Evolutionary conservation across 1,140 invertebrate genomes (phyloP).

Genomic region (Rhopalosiphum maidis): DNA sequence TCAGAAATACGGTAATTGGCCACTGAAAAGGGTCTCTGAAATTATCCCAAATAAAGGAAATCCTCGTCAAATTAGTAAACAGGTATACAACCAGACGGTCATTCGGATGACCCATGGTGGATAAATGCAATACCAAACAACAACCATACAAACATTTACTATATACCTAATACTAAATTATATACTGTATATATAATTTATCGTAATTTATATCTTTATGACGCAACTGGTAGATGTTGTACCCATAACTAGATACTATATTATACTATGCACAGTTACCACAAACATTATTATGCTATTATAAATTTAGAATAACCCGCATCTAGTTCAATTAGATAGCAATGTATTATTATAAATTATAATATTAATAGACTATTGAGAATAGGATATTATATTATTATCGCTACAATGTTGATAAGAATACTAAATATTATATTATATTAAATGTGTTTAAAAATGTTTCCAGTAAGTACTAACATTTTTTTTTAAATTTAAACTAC

Average conservation of each 20-base stretch:
- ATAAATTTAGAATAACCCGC: not conserved
- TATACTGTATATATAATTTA: not conserved
- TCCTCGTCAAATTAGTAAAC: not conserved
- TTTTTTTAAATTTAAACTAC: too few species aligned
- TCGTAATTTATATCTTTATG: conserved; percentile 16
- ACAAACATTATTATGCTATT: not conserved
- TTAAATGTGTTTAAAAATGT: too few species aligned
- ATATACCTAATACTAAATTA: not conserved
- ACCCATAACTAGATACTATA: not conserved
- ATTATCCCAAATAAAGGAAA: not conserved
- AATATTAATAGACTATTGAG: not conserved
- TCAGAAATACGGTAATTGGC: not conserved
- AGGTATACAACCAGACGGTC: not conserved
- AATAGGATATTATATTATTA: not conserved
- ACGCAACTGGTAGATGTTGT: not conserved
- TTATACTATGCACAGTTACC: not conserved
- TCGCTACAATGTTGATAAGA: not conserved
- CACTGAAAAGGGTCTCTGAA: not conserved
- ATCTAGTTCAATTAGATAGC: not conserved
- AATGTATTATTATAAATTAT: too few species aligned
- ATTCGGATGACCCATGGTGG: not conserved
- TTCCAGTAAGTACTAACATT: too few species aligned
- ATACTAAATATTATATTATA: too few species aligned
- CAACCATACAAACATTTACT: not conserved
- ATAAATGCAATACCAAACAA: not conserved